A percentile compares a stretch with the other conserved stretches of the same genome.
Conservation (phyloP, 1,140 invertebrate genomes). For the Parasteatoda tepidariorum region DNA sequence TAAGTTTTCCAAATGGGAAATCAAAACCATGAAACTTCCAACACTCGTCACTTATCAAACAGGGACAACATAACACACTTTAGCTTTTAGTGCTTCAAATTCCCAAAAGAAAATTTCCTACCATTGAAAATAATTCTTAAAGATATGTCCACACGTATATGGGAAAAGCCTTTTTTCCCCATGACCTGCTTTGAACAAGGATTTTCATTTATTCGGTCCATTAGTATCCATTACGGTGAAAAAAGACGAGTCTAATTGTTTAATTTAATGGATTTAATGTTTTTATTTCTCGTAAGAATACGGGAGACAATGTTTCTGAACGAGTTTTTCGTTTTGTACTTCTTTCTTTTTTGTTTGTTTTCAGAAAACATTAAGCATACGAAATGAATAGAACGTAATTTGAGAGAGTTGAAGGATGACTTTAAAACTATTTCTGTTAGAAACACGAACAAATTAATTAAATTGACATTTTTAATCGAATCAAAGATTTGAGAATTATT, state of each 20-base stretch:
- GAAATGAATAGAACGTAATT: no score
- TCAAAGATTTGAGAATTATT: no score
- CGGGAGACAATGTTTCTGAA: not conserved
- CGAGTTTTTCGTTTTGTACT: not conserved
- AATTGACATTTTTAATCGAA: no score
- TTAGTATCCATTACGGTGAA: constrained; percentile 40
- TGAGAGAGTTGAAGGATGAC: no score
- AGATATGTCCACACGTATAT: constrained; percentile 37
- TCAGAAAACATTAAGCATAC: not conserved
- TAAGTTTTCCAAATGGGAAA: constrained; percentile 38
- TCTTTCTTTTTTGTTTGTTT: not conserved
- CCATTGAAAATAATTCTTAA: constrained; percentile 46
- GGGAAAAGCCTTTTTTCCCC: constrained; percentile 10
- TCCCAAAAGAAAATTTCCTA: constrained; percentile 22
- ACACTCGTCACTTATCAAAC: constrained; percentile 37
- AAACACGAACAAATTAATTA: no score
- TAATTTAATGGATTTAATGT: constrained; percentile 45
- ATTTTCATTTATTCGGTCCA: constrained; percentile 38
- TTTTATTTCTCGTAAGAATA: not conserved
- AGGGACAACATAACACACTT: constrained; percentile 52
- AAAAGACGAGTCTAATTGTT: constrained; percentile 44
- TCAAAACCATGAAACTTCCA: constrained; percentile 32
- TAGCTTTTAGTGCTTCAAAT: constrained; percentile 53
- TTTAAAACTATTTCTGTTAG: no score
- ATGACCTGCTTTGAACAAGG: constrained; percentile 24